Percentiles rank a stretch among this genome's conserved stretches.
These are phyloP conservation scores for Plagiodera versicolora DNA, from an alignment of 2,888 invertebrate genomes.

Conservation along the genomic window DNA sequence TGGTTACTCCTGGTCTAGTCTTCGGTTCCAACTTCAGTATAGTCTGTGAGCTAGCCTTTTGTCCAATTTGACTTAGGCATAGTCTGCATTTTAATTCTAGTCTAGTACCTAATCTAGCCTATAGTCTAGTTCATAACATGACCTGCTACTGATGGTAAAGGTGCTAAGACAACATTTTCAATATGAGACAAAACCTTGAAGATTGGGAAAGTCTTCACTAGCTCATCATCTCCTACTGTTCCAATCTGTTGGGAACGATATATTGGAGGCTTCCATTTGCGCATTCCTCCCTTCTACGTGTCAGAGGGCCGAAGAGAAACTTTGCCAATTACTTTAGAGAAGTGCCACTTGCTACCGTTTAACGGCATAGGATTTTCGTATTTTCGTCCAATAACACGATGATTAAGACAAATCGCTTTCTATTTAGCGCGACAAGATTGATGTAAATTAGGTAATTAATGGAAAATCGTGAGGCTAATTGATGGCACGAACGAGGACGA, in stretches of 20 bases:
- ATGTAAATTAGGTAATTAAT: conserved; percentile 23
- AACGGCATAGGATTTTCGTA: conserved; percentile 20
- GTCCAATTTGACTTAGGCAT: too few relatives aligned
- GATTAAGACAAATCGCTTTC: conserved; percentile 43
- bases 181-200: too few relatives aligned
- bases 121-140: too few relatives aligned
- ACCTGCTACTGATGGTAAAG: too few relatives aligned
- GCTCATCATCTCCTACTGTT: too few relatives aligned
- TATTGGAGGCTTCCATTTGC: not conserved
- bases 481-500: not conserved
- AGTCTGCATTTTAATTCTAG: too few relatives aligned
- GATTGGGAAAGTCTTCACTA: too few relatives aligned
- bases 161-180: too few relatives aligned
- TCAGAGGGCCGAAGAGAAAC: conserved; percentile 14
- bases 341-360: conserved; percentile 16
- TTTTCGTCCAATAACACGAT: conserved; percentile 38
- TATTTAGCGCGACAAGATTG: conserved; percentile 27
- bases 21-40: too few relatives aligned
- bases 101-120: too few relatives aligned
- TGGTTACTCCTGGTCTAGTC: too few relatives aligned
- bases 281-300: not conserved
- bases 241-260: not conserved
- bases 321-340: conserved; percentile 14
- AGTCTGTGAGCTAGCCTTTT: too few relatives aligned
- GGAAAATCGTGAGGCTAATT: conserved; percentile 19